A percentile compares a stretch with the other conserved stretches of the same genome.
These are phyloP conservation scores for Lithophane leautieri DNA, from an alignment of 2,888 invertebrate genomes.

Conservation along the genomic window DNA sequence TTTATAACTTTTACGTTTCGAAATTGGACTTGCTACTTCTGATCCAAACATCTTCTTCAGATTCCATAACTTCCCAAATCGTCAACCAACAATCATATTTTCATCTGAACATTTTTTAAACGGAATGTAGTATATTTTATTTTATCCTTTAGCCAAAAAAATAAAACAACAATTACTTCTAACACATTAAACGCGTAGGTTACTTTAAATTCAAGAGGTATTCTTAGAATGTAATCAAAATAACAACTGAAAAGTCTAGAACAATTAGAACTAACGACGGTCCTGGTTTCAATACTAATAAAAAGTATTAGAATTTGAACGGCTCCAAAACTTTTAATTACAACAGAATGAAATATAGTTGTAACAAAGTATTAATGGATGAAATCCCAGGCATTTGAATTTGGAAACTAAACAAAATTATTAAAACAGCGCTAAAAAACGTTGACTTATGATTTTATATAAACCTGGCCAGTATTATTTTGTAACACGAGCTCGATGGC, in stretches of 20 bases:
- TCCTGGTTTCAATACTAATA: conserved; percentile 23
- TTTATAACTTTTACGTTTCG: neutral
- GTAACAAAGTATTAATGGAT: conserved; percentile 5
- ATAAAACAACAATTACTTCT: conserved; percentile 20
- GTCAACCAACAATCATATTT: neutral
- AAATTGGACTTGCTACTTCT: neutral
- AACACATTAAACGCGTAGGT: conserved; percentile 14
- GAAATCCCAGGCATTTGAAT: neutral
- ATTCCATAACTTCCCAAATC: neutral
- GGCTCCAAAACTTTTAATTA: conserved; percentile 31
- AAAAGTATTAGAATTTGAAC: conserved; percentile 9
- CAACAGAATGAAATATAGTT: conserved; percentile 11
- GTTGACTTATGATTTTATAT: neutral
- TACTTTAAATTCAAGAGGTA: conserved; percentile 24
- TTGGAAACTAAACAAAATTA: conserved; percentile 4
- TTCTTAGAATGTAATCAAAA: conserved; percentile 29
- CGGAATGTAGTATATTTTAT: neutral
- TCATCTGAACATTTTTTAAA: neutral
- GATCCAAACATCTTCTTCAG: neutral
- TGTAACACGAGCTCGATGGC: too few species aligned
- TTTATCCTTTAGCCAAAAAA: neutral
- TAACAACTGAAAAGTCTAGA: conserved; percentile 25
- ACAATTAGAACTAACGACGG: conserved; percentile 24
- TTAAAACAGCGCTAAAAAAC: neutral
- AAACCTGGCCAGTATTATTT: neutral